A percentile compares a stretch with the other conserved stretches of the same genome.
Conservation (phyloP, 2,797 vertebrate species). For the Anniella stebbinsi region DNA sequence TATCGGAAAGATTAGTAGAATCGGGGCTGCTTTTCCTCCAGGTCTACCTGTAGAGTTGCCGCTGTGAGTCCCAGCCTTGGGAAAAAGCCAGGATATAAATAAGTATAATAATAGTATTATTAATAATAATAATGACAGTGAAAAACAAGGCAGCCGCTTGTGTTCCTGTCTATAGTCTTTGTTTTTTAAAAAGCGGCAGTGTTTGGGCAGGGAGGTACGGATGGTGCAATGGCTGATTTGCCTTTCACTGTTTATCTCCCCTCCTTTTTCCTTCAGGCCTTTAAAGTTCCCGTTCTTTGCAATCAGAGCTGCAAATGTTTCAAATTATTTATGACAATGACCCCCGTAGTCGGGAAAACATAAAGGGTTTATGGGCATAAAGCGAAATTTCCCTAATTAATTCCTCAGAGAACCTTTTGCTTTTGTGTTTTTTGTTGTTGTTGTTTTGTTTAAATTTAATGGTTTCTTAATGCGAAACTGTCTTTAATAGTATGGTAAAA, state of each 20-base stretch:
- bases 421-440: slow-evolving; percentile 11
- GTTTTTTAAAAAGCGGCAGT: background rate
- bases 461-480: slow-evolving; percentile 62
- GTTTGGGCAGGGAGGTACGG: background rate
- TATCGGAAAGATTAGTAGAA: too few relatives aligned
- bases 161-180: background rate
- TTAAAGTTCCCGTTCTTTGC: slow-evolving; percentile 42
- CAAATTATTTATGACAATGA: slow-evolving; percentile 67
- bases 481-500: slow-evolving; percentile 69
- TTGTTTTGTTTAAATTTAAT: slow-evolving; percentile 54
- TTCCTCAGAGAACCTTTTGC: slow-evolving; percentile 52
- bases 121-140: too few relatives aligned
- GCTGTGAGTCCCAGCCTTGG: too few relatives aligned
- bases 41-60: too few relatives aligned
- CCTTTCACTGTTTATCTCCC: background rate
- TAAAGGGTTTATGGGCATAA: slow-evolving; percentile 61
- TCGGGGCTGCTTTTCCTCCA: too few relatives aligned
- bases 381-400: slow-evolving; percentile 74
- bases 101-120: too few relatives aligned
- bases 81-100: too few relatives aligned
- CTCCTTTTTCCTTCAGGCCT: slow-evolving; percentile 35
- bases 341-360: slow-evolving; percentile 52
- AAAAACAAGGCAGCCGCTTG: background rate
- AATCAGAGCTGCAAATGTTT: slow-evolving; percentile 40
- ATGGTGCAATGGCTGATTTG: background rate